Conservation (phyloP, 2,888 invertebrate species). For the Pyrrhosoma nymphula region DNA sequence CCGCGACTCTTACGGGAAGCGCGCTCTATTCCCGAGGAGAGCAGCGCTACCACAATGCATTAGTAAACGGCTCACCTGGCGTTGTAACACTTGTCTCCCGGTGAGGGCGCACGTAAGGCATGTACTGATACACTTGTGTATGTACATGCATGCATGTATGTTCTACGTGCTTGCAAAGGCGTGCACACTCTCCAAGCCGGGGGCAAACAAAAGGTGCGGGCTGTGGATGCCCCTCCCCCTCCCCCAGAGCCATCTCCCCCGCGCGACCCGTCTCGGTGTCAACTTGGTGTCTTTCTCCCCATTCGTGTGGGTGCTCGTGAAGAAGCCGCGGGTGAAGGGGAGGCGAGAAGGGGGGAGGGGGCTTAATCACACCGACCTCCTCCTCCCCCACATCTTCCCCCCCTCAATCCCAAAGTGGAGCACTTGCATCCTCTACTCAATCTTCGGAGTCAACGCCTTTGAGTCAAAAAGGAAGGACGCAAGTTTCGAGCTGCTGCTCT, state of each 20-base stretch:
- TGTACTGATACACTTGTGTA: neutral
- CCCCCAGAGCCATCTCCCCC: neutral
- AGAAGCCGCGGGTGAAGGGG: neutral
- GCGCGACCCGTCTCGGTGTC: neutral
- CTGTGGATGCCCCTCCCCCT: neutral
- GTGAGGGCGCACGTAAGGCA: neutral
- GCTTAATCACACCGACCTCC: neutral
- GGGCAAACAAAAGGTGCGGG: neutral
- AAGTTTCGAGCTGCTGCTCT: neutral
- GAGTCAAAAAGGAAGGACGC: neutral
- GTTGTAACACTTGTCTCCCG: constrained; percentile 24
- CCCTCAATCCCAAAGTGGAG: neutral
- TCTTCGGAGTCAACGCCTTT: neutral
- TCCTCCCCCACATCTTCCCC: no score
- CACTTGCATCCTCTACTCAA: neutral
- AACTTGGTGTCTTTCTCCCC: neutral
- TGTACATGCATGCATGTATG: neutral
- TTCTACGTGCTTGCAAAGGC: neutral
- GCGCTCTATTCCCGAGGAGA: constrained; percentile 7
- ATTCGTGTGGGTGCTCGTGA: neutral
- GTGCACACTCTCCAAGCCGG: neutral
- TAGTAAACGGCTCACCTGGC: constrained; percentile 57
- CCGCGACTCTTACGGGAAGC: neutral
- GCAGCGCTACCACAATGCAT: constrained; percentile 6
- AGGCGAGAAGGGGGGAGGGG: neutral